Conservation (phyloP, 2,888 invertebrate species). For the Callinectes sapidus region DNA sequence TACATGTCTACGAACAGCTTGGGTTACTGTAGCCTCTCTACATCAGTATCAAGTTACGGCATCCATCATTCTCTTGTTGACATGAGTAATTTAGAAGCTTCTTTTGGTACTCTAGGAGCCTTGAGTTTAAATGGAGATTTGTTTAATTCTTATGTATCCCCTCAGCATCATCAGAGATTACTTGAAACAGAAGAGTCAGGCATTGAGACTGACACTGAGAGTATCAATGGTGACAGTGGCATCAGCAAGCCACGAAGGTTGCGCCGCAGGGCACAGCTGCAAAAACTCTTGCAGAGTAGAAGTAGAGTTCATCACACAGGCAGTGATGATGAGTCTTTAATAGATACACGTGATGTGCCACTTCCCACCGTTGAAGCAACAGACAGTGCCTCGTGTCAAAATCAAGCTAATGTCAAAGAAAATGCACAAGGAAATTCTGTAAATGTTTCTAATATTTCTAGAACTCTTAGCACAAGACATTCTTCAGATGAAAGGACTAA, state of each 20-base stretch:
- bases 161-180: constrained; percentile 56
- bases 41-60: constrained; percentile 60
- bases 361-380: not conserved
- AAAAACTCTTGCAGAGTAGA: constrained; percentile 35
- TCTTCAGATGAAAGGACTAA: constrained; percentile 16
- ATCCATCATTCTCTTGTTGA: constrained; percentile 54
- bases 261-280: constrained; percentile 59
- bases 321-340: constrained; percentile 56
- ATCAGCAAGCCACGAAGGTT: constrained; percentile 37
- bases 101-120: constrained; percentile 29
- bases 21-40: constrained; percentile 60
- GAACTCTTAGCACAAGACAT: not conserved
- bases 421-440: not conserved
- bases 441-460: not conserved
- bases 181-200: constrained; percentile 72
- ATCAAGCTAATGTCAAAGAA: not conserved
- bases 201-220: constrained; percentile 72
- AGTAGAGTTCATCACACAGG: constrained; percentile 28
- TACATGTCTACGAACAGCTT: constrained; percentile 58
- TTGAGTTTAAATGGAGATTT: constrained; percentile 42
- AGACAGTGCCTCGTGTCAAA: not conserved
- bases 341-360: constrained; percentile 14
- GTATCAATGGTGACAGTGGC: constrained; percentile 68
- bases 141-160: constrained; percentile 51
- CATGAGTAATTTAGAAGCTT: constrained; percentile 39